A percentile compares a stretch with the other conserved stretches of the same genome.
phyloP scores from a whole-genome alignment of 2,888 invertebrate species.

The Chymomyza caudatula region DNA sequence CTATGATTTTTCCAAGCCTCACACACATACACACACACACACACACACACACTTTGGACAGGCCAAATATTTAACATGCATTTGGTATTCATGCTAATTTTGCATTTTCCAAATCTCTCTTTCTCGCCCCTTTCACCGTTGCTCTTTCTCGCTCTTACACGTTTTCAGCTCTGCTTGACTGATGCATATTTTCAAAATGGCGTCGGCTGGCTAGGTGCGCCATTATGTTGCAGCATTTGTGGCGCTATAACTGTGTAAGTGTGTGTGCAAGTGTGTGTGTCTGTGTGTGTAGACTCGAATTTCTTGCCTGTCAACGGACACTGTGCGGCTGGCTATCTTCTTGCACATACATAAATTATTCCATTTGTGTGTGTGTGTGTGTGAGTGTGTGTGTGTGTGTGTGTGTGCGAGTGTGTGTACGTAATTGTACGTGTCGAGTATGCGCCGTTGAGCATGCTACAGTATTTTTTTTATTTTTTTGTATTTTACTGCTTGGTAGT shows the following conservation, averaged over 20 bases:
- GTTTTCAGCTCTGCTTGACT: background rate
- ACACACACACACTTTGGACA: constrained; percentile 36
- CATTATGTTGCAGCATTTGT: constrained; percentile 38
- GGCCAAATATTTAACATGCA: constrained; percentile 71
- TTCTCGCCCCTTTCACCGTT: constrained; percentile 45
- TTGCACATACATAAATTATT: constrained; percentile 35
- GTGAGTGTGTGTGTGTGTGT: constrained; percentile 14
- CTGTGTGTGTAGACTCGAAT: constrained; percentile 33
- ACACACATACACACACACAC: background rate
- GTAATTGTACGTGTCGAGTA: constrained; percentile 66
- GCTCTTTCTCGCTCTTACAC: background rate
- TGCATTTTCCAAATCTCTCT: constrained; percentile 72
- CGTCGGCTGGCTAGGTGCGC: constrained; percentile 13
- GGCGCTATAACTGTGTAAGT: background rate
- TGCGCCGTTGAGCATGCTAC: constrained; percentile 61
- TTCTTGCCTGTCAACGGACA: constrained; percentile 47
- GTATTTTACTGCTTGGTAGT: constrained; percentile 6
- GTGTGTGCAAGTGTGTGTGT: constrained; percentile 21
- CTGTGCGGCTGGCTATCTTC: constrained; percentile 28
- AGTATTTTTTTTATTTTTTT: constrained; percentile 46
- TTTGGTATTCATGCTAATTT: constrained; percentile 72
- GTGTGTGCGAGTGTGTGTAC: constrained; percentile 14
- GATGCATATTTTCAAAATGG: background rate
- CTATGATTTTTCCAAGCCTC: constrained; percentile 32
- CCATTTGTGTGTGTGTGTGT: constrained; percentile 16